These are phyloP conservation scores for Nephrotoma flavescens DNA, from an alignment of 2,888 invertebrate species.

Conservation along the genomic window DNA sequence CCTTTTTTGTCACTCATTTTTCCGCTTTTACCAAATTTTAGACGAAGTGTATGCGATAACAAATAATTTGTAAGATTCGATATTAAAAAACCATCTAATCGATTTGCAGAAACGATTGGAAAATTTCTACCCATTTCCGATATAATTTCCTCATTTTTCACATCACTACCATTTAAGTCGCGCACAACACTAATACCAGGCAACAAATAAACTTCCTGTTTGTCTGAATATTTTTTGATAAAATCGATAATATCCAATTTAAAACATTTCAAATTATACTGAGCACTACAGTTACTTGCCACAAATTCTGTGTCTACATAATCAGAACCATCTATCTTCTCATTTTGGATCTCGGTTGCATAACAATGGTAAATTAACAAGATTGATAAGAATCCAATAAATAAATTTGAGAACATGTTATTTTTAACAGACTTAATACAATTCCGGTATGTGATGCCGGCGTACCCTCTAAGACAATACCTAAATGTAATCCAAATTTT, in stretches of 20 bases:
- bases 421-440: neutral
- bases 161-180: conserved; percentile 42
- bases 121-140: conserved; percentile 63
- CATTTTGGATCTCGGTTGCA: neutral
- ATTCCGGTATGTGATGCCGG: neutral
- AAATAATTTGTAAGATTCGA: conserved; percentile 56
- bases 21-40: conserved; percentile 45
- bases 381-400: neutral
- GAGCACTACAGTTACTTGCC: conserved; percentile 35
- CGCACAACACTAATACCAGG: conserved; percentile 63
- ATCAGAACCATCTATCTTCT: neutral
- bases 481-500: neutral
- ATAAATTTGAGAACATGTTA: neutral
- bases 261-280: conserved; percentile 57
- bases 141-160: conserved; percentile 49
- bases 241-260: conserved; percentile 65
- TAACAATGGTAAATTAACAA: neutral
- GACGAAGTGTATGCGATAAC: conserved; percentile 55
- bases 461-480: neutral
- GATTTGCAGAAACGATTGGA: conserved; percentile 59
- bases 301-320: no score
- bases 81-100: conserved; percentile 58
- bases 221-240: conserved; percentile 56
- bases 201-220: conserved; percentile 46
- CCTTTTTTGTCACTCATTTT: conserved; percentile 37